phyloP scores from a whole-genome alignment of 2,797 vertebrate genomes.

The Phyllotis vaccarum region DNA sequence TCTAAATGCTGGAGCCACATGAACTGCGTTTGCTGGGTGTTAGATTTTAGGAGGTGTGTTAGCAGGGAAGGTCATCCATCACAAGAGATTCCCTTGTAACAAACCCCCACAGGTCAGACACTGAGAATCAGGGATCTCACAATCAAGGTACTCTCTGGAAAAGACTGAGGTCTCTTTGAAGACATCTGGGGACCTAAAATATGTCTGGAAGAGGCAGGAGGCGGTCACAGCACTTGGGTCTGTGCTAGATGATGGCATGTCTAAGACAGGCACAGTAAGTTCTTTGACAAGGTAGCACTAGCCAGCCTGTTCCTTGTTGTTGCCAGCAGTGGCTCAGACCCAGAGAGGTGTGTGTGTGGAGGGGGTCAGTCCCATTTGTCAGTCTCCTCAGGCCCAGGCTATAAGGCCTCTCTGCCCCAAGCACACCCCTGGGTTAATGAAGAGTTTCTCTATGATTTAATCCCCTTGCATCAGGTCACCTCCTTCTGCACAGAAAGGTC shows the following conservation, averaged over 20 bases:
- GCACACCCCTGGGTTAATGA: slow-evolving; percentile 40
- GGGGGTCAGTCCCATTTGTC: slow-evolving; percentile 26
- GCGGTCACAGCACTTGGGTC: neutral
- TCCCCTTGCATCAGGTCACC: slow-evolving; percentile 83
- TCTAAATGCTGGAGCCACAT: neutral
- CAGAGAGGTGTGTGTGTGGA: neutral
- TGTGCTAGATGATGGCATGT: slow-evolving; percentile 10
- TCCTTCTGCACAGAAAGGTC: slow-evolving; percentile 87
- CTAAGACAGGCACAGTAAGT: slow-evolving; percentile 24
- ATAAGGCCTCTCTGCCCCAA: neutral
- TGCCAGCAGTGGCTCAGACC: neutral
- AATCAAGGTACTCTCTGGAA: neutral
- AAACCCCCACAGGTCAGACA: neutral
- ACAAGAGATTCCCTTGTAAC: neutral
- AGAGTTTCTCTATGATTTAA: slow-evolving; percentile 82
- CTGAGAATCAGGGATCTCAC: neutral
- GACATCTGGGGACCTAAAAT: neutral
- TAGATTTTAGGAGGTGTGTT: neutral
- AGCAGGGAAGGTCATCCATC: neutral
- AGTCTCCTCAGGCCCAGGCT: neutral
- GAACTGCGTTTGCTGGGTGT: neutral
- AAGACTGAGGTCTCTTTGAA: neutral
- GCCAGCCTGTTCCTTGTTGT: neutral
- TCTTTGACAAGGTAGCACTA: slow-evolving; percentile 66
- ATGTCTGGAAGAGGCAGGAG: neutral